Evolutionary conservation across 1,140 invertebrate species (phyloP).

Genomic region (Ectropis grisescens): DNA sequence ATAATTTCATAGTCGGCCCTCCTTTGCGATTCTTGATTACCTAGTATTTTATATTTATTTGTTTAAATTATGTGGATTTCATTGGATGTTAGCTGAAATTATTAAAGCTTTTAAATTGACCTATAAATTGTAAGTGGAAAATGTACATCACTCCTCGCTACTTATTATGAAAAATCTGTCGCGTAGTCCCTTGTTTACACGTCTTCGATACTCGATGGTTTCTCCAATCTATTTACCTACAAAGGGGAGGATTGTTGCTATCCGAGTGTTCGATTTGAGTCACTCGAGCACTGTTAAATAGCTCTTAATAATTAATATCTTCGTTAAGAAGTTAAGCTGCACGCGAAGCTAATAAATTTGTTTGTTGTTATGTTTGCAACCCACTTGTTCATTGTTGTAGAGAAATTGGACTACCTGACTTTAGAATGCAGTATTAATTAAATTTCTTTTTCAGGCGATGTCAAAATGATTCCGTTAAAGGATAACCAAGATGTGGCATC

Average conservation of each 20-base stretch:
- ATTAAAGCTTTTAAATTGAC: slow-evolving; percentile 17
- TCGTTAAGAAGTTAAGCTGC: too few species aligned
- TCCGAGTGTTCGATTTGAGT: too few species aligned
- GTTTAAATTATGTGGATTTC: slow-evolving; percentile 38
- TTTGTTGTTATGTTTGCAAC: too few species aligned
- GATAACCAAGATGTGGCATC: slow-evolving; percentile 94
- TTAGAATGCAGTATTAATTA: too few species aligned
- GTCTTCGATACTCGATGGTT: slow-evolving; percentile 37
- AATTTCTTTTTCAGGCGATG: slow-evolving; percentile 58
- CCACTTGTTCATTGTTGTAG: slow-evolving; percentile 7
- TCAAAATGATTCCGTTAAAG: slow-evolving; percentile 85
- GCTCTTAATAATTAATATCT: too few species aligned
- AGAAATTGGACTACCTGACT: not conserved
- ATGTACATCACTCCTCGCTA: slow-evolving; percentile 3
- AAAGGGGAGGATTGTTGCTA: slow-evolving; percentile 52
- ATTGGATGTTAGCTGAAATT: slow-evolving; percentile 25
- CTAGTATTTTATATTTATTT: slow-evolving; percentile 37
- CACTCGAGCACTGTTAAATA: too few species aligned
- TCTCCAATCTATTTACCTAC: slow-evolving; percentile 48
- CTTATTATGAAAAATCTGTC: slow-evolving; percentile 15
- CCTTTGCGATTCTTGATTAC: slow-evolving; percentile 28
- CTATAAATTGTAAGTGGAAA: slow-evolving; percentile 36
- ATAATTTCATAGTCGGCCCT: slow-evolving; percentile 30
- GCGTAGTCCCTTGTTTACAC: slow-evolving; percentile 51
- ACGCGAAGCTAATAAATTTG: too few species aligned